phyloP scores from a whole-genome alignment of 1,140 invertebrate genomes.

The Periplaneta americana region DNA sequence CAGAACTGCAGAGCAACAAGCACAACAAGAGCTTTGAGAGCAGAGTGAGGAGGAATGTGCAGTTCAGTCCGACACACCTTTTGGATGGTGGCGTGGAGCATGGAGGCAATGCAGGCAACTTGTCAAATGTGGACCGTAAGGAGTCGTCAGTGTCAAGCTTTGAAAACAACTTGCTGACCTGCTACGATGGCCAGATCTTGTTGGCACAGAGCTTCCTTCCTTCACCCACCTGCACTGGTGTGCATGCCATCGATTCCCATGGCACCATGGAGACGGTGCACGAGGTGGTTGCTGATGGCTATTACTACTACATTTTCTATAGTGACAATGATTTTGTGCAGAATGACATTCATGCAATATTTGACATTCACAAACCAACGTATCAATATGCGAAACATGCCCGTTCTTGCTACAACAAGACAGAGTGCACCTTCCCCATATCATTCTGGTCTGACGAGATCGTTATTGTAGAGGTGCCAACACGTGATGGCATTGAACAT shows the following conservation, averaged over 20 bases:
- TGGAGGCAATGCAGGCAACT: conserved; percentile 62
- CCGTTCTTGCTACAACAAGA: conserved; percentile 65
- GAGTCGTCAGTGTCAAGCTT: conserved; percentile 68
- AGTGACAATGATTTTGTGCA: conserved; percentile 72
- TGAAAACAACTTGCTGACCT: conserved; percentile 64
- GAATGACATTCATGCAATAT: conserved; percentile 75
- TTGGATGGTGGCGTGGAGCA: conserved; percentile 67
- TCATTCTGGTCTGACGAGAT: conserved; percentile 62
- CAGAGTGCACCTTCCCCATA: conserved; percentile 65
- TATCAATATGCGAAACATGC: conserved; percentile 69
- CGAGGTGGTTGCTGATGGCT: conserved; percentile 63
- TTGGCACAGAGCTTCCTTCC: conserved; percentile 60
- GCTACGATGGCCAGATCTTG: conserved; percentile 66
- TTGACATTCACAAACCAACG: conserved; percentile 78
- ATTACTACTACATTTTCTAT: conserved; percentile 84
- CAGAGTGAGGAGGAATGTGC: not conserved
- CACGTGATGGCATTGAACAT: conserved; percentile 67
- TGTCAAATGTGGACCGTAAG: conserved; percentile 40
- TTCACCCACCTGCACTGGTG: conserved; percentile 56
- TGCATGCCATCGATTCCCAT: conserved; percentile 56
- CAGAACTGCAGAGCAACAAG: not conserved
- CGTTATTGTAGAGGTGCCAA: conserved; percentile 75
- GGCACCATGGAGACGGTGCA: conserved; percentile 59
- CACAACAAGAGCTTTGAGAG: too few relatives aligned
- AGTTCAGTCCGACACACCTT: conserved; percentile 40